A percentile compares a stretch with the other conserved stretches of the same genome.
These are phyloP conservation scores for Chiloscyllium punctatum DNA, from an alignment of 2,797 vertebrate genomes.

Conservation along the genomic window DNA sequence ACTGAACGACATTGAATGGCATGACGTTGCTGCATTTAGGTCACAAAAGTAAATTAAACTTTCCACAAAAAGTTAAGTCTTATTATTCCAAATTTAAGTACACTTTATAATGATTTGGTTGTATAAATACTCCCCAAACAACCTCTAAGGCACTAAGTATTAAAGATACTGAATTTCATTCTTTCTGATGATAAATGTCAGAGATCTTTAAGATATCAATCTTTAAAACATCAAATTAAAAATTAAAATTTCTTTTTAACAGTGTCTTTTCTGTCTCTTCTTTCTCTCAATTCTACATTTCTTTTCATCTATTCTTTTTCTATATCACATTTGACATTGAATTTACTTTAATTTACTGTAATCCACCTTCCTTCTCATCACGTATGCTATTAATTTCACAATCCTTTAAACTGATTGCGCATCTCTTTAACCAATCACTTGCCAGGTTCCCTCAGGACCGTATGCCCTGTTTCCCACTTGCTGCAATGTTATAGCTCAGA, in stretches of 20 bases:
- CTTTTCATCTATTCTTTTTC: not conserved
- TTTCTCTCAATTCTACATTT: not conserved
- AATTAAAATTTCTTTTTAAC: not conserved
- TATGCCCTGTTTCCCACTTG: not conserved
- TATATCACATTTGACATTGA: not conserved
- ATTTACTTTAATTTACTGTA: not conserved
- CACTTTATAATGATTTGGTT: not conserved
- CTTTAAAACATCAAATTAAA: not conserved
- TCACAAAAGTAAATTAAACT: not conserved
- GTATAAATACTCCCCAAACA: not conserved
- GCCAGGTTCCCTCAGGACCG: not conserved
- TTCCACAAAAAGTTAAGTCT: not conserved
- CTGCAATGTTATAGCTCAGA: not conserved
- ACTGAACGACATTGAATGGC: not conserved
- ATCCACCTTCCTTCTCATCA: not conserved
- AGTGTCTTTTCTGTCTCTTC: not conserved
- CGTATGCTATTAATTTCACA: not conserved
- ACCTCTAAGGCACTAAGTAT: not conserved
- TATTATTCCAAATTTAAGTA: too few relatives aligned
- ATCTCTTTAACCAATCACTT: not conserved
- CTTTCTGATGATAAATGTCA: not conserved
- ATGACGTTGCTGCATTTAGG: not conserved
- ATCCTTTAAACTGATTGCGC: not conserved
- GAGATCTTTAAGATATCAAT: not conserved
- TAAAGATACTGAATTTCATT: not conserved